These are phyloP conservation scores for Alviniconcha marisindica DNA, from an alignment of 1,140 invertebrate genomes.

Conservation along the genomic window DNA sequence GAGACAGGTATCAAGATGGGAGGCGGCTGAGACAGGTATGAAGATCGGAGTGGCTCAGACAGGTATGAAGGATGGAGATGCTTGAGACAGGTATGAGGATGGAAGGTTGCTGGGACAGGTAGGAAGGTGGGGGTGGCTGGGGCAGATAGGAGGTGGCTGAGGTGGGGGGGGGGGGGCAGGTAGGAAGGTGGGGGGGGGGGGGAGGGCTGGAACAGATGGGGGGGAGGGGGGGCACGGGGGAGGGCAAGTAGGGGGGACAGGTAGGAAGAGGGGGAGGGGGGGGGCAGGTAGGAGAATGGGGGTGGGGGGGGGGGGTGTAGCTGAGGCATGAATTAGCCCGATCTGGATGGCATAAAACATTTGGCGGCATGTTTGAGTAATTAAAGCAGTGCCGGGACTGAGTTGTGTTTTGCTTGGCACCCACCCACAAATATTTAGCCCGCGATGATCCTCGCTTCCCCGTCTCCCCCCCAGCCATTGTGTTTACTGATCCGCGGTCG, in stretches of 20 bases:
- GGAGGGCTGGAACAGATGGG: no score
- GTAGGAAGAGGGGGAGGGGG: no score
- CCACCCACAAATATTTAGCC: conserved; percentile 47
- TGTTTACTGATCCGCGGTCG: conserved; percentile 38
- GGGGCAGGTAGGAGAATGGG: no score
- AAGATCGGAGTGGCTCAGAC: background rate
- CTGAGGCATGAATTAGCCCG: conserved; percentile 33
- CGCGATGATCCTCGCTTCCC: background rate
- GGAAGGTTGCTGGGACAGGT: background rate
- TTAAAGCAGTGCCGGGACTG: conserved; percentile 21
- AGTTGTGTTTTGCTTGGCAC: conserved; percentile 43
- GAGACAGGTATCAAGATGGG: background rate
- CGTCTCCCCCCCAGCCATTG: conserved; percentile 18
- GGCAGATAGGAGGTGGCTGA: no score
- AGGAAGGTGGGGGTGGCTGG: background rate
- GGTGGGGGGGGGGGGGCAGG: no score
- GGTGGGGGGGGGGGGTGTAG: no score
- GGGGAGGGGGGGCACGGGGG: no score
- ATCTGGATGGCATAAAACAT: conserved; percentile 43
- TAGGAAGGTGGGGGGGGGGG: no score
- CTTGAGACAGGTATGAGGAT: background rate
- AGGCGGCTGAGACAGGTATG: background rate
- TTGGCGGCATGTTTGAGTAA: conserved; percentile 44
- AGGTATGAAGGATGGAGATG: background rate
- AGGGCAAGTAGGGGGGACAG: no score